phyloP scores from a whole-genome alignment of 2,888 invertebrate species.

The Pelosia muscerda region DNA sequence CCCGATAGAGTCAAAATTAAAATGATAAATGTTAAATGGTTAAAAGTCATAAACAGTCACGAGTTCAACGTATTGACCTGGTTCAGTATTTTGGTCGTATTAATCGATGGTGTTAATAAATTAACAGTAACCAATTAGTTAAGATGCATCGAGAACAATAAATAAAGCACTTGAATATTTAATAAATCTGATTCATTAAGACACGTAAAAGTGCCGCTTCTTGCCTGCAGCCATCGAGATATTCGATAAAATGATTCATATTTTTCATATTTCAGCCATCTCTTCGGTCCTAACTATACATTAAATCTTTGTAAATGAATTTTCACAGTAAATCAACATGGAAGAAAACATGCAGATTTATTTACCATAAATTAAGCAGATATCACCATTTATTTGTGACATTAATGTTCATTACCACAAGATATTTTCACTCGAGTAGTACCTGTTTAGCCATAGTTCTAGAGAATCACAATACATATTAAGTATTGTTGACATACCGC shows the following conservation, averaged over 20 bases:
- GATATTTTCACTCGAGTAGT: too few relatives aligned
- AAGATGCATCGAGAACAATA: slow-evolving; percentile 62
- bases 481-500: slow-evolving; percentile 45
- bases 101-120: slow-evolving; percentile 52
- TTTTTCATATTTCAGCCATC: slow-evolving; percentile 8
- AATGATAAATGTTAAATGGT: not conserved
- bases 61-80: slow-evolving; percentile 32
- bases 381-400: not conserved
- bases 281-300: not conserved
- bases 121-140: slow-evolving; percentile 66
- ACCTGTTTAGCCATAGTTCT: slow-evolving; percentile 4
- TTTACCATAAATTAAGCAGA: not conserved
- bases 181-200: slow-evolving; percentile 58
- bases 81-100: slow-evolving; percentile 17
- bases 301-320: not conserved
- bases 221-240: slow-evolving; percentile 23
- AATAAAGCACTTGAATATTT: slow-evolving; percentile 61
- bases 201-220: slow-evolving; percentile 50
- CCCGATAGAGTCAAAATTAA: too few relatives aligned
- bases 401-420: slow-evolving; percentile 1
- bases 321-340: not conserved
- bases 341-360: not conserved
- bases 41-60: not conserved
- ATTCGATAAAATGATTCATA: slow-evolving; percentile 60
- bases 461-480: slow-evolving; percentile 16